Evolutionary conservation across 1,140 invertebrate genomes (phyloP).

Genomic region (Pogonomyrmex californicus): DNA sequence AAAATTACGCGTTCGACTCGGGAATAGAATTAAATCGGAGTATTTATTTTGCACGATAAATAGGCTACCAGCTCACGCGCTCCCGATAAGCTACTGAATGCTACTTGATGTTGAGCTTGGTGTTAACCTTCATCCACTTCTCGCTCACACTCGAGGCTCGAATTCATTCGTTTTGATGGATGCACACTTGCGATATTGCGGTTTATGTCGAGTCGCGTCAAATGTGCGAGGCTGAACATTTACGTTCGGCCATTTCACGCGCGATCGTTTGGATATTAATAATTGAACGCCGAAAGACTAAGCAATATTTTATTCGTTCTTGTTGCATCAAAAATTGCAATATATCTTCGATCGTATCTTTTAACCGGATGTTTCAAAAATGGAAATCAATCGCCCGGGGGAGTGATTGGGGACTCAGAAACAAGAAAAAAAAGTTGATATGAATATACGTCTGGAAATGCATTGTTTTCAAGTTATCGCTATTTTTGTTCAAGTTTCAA

Average conservation of each 20-base stretch:
- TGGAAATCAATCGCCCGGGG: no score
- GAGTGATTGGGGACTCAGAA: no score
- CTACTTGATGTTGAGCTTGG: not conserved
- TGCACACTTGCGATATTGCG: constrained; percentile 15
- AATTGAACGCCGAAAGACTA: not conserved
- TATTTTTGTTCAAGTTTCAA: no score
- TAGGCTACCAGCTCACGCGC: constrained; percentile 14
- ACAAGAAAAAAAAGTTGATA: no score
- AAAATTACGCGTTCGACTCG: constrained; percentile 42
- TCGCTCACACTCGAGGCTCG: not conserved
- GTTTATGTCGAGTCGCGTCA: not conserved
- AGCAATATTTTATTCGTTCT: not conserved
- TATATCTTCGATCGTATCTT: not conserved
- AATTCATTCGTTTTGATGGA: constrained; percentile 30
- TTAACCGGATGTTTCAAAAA: not conserved
- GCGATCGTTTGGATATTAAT: not conserved
- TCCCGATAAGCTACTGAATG: constrained; percentile 34
- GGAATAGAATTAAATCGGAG: constrained; percentile 44
- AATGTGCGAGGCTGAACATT: not conserved
- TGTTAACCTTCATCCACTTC: constrained; percentile 47
- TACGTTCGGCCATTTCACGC: not conserved
- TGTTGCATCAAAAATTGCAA: not conserved
- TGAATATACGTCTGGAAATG: no score
- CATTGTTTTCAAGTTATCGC: no score
- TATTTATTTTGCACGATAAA: constrained; percentile 58